Percentiles rank a stretch among this genome's conserved stretches.
Evolutionary conservation across 1,140 invertebrate genomes (phyloP).

Genomic region (Thrips palmi): DNA sequence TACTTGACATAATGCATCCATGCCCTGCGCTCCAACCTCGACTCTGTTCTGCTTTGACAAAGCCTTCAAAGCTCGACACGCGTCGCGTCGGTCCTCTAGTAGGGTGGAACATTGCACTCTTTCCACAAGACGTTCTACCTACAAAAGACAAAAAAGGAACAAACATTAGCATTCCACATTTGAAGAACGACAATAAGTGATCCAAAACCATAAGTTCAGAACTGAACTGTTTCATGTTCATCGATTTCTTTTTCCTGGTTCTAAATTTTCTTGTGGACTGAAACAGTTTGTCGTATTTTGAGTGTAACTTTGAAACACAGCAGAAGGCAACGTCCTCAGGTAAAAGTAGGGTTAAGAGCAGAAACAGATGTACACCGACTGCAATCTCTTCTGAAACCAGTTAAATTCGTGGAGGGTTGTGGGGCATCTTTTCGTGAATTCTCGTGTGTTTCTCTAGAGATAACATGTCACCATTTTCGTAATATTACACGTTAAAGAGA

Average conservation of each 20-base stretch:
- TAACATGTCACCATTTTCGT: slow-evolving; percentile 2
- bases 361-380: background rate
- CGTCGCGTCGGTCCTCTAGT: slow-evolving; percentile 88
- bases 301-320: background rate
- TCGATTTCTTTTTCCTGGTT: background rate
- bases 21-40: slow-evolving; percentile 89
- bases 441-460: background rate
- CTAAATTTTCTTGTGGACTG: background rate
- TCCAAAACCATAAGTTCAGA: background rate
- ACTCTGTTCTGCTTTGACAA: slow-evolving; percentile 83
- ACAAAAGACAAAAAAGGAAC: slow-evolving; percentile 16
- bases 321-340: background rate
- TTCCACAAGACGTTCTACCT: slow-evolving; percentile 88
- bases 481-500: background rate
- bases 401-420: too few species aligned
- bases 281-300: background rate
- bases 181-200: background rate
- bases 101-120: slow-evolving; percentile 80
- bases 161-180: slow-evolving; percentile 3
- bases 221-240: background rate
- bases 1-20: slow-evolving; percentile 66
- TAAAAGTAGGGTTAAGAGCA: background rate
- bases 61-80: slow-evolving; percentile 84
- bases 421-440: too few species aligned
- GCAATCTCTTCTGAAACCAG: too few species aligned